Percentiles rank a stretch among this genome's conserved stretches.
These are phyloP conservation scores for Babyrousa celebensis DNA, from an alignment of 2,797 vertebrate species.

Conservation along the genomic window DNA sequence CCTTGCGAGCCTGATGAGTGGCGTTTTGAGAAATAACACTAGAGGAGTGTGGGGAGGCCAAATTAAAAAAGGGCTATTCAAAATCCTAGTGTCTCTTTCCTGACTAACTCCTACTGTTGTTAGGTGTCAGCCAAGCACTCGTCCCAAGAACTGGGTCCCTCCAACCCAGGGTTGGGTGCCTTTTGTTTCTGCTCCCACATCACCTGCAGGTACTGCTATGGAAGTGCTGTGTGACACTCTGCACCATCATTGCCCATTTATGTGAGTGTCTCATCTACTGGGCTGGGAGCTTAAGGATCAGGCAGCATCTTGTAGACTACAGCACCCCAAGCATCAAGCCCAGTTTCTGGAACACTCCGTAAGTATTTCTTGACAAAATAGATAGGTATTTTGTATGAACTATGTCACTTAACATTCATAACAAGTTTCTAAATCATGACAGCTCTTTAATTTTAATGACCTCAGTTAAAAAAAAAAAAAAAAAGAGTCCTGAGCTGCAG, in stretches of 20 bases:
- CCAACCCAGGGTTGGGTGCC: neutral
- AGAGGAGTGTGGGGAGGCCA: neutral
- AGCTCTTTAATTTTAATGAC: constrained; percentile 40
- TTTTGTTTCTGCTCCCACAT: neutral
- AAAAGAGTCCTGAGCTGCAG: neutral
- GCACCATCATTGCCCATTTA: neutral
- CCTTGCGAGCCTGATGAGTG: neutral
- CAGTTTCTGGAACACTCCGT: neutral
- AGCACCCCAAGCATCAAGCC: neutral
- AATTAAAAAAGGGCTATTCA: neutral
- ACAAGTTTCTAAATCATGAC: constrained; percentile 13
- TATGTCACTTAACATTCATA: constrained; percentile 41
- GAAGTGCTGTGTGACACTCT: neutral
- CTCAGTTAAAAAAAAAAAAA: neutral
- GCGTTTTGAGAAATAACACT: neutral
- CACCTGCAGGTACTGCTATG: neutral
- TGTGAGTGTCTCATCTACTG: neutral
- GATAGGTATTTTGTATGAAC: neutral
- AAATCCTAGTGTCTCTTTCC: neutral
- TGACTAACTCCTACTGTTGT: neutral
- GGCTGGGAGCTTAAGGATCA: neutral
- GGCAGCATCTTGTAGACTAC: neutral
- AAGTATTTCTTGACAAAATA: constrained; percentile 42
- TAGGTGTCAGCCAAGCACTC: neutral
- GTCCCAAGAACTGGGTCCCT: neutral